Conservation (phyloP, 2,113 vertebrate genomes). For the Lampris incognitus region DNA sequence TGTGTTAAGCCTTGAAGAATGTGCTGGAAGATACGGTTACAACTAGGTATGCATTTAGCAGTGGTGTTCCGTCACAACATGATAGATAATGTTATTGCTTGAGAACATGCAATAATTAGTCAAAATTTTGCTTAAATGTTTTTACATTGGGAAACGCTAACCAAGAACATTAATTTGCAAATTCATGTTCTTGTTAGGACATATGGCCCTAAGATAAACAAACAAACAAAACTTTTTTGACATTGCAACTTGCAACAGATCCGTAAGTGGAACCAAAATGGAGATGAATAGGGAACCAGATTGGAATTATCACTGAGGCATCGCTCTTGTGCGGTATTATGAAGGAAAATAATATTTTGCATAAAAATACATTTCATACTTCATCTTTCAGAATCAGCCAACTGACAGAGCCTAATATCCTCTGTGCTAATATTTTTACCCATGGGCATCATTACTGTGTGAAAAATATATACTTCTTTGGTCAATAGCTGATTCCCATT, state of each 20-base stretch:
- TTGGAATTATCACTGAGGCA: too few species aligned
- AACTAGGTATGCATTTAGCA: slow-evolving; percentile 58
- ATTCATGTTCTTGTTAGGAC: not conserved
- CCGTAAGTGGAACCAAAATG: not conserved
- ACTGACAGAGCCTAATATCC: not conserved
- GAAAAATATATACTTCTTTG: not conserved
- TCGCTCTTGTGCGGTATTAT: too few species aligned
- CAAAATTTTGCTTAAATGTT: too few species aligned
- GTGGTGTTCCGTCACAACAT: slow-evolving; percentile 48
- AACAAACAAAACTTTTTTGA: slow-evolving; percentile 21
- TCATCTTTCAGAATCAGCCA: not conserved
- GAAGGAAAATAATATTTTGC: too few species aligned
- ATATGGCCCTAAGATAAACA: slow-evolving; percentile 3
- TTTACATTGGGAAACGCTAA: too few species aligned
- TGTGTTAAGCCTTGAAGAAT: slow-evolving; percentile 42
- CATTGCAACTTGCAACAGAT: not conserved
- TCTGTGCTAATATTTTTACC: not conserved
- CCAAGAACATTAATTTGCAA: too few species aligned
- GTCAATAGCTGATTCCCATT: too few species aligned
- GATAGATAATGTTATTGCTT: slow-evolving; percentile 60
- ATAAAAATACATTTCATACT: not conserved
- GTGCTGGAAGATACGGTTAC: slow-evolving; percentile 43
- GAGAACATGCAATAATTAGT: slow-evolving; percentile 31
- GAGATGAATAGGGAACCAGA: too few species aligned
- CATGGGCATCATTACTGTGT: not conserved